Evolutionary conservation across 2,113 vertebrate genomes (phyloP), one percentile per base, ranked within the genome.

Genomic region (Pseudois nayaur): DNA sequence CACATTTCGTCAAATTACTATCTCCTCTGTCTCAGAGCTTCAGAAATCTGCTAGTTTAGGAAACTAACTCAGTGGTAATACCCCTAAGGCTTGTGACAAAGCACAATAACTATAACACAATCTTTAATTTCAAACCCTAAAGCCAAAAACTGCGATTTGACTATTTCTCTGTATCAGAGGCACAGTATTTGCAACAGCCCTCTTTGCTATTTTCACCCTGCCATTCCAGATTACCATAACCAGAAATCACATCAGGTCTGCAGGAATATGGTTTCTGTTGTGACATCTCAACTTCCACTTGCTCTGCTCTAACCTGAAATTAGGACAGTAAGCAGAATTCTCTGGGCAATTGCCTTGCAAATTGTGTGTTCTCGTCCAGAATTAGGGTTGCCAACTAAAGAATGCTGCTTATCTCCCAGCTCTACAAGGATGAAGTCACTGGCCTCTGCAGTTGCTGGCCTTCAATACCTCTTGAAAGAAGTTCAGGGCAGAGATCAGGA

Each of bases 121-220:
- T 93, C 52, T 96, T 97, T 95, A 67, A 85, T 79, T 94, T 87
- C 92, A 88, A 60, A 94, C 27, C 14, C 29, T 71, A 82, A 85
- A 74, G 60, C 4, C 5, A 31, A 85, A 95, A 40, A 60, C 60
- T 93, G 2, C 48, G 60, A 52, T 83, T 85, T 36, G 40, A 71
- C n/a, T 33, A 5, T 71, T 76, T 79, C 88, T 62, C 54, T 43
- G 59, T n/a, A 21, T 45, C 23, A 2, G 15, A 91, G 94, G 11
- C 6, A 48, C 2, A 1, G 29, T 54, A 40, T 45, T 83, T 27
- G 25, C 15, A 21, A 12, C 1, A 36, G 9, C 36, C 9, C 10
- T 36, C 15, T 82, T 60, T 55, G 71, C 16, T 83, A 3, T 16
- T 6, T 48, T 31, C 12, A 5, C 5, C 27, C 2, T 9, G 2